A percentile compares a stretch with the other conserved stretches of the same genome.
Evolutionary conservation across 2,888 invertebrate genomes (phyloP).

Genomic region (Hermodice carunculata): DNA sequence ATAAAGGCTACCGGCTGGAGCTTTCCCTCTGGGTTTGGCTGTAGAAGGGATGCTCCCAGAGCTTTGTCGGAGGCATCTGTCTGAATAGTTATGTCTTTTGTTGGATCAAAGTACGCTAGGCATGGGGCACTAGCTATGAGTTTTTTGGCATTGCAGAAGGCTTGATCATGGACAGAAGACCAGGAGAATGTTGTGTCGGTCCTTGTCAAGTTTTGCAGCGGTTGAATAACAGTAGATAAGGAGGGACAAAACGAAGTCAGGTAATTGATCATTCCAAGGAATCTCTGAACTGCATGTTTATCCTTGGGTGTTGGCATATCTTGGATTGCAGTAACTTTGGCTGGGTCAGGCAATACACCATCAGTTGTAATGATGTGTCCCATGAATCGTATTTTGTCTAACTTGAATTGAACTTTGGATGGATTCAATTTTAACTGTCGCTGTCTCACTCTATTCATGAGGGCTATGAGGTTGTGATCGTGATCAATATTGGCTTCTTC

Average conservation of each 20-base stretch:
- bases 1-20: too few species aligned
- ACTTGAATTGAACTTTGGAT: constrained; percentile 6
- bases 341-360: constrained; percentile 11
- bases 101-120: constrained; percentile 10
- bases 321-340: constrained; percentile 11
- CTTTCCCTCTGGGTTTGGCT: too few species aligned
- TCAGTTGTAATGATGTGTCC: not conserved
- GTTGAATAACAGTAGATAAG: constrained; percentile 7
- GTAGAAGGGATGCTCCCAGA: too few species aligned
- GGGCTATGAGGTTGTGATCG: constrained; percentile 5
- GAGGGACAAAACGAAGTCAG: constrained; percentile 4
- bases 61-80: constrained; percentile 16
- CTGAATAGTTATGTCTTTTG: not conserved
- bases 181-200: constrained; percentile 4
- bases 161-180: constrained; percentile 6
- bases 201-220: constrained; percentile 6
- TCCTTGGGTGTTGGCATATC: constrained; percentile 14
- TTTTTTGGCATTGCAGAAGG: constrained; percentile 12
- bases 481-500: constrained; percentile 17
- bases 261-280: constrained; percentile 21
- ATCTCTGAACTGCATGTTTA: constrained; percentile 4
- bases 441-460: constrained; percentile 2
- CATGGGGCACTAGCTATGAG: constrained; percentile 14
- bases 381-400: constrained; percentile 4
- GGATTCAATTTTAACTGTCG: constrained; percentile 1